phyloP scores from a whole-genome alignment of 2,797 vertebrate species.

The Gallinago stenura region DNA sequence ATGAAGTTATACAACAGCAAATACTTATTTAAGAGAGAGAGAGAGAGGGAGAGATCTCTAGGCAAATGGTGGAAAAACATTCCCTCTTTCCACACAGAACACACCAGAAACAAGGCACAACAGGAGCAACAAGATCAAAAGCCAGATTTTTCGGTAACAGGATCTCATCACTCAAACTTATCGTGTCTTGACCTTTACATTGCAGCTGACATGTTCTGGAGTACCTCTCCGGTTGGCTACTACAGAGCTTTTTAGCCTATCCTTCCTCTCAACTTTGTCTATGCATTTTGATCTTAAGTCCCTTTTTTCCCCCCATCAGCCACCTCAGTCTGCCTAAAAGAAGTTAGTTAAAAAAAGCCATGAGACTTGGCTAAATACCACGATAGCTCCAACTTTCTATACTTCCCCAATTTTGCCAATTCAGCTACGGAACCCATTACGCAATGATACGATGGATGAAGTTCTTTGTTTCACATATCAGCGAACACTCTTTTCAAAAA shows the following conservation, averaged over 20 bases:
- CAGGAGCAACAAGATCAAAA: not conserved
- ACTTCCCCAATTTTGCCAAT: not conserved
- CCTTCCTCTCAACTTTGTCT: not conserved
- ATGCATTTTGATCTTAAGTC: not conserved
- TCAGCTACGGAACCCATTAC: not conserved
- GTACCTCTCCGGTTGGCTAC: not conserved
- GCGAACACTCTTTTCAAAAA: not conserved
- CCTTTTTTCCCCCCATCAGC: not conserved
- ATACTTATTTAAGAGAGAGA: not conserved
- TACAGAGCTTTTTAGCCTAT: not conserved
- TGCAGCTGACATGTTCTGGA: rapidly evolving
- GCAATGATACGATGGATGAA: not conserved
- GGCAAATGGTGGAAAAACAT: not conserved
- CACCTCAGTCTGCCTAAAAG: not conserved
- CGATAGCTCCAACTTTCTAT: not conserved
- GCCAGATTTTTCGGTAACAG: not conserved
- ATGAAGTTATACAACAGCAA: not conserved
- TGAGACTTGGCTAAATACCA: not conserved
- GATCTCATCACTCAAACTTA: not conserved
- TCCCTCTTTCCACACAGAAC: not conserved
- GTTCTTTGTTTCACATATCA: not conserved
- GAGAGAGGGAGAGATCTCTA: not conserved
- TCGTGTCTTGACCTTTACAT: not conserved
- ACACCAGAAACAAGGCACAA: not conserved
- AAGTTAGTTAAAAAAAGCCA: not conserved